Evolutionary conservation across 1,140 invertebrate genomes (phyloP), one percentile per base, ranked within the genome.

Genomic region (Caenorhabditis tropicalis): DNA sequence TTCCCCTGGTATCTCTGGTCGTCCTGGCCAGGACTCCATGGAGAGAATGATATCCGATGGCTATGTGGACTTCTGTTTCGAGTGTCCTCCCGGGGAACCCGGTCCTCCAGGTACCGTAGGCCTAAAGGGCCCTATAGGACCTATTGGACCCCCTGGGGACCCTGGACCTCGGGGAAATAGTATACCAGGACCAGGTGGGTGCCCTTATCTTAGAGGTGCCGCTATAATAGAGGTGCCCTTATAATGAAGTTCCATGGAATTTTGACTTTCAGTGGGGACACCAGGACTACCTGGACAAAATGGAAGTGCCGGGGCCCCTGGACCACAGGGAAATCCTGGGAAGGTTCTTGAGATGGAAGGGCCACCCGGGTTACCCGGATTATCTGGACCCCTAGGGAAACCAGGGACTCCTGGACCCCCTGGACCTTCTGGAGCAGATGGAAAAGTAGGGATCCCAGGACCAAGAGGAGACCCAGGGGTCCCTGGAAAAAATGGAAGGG

Each of bases 401-500:
- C 51, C 86, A 16, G 87, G 87, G 0, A 16, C 31, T 33, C 82
- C 84, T 19, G 87, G 86, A 49, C 58, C 82, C 33, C 82, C 86
- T 36, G 88, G 88, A 9, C 58, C 81, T 21, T 29, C 82, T 27
- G 86, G 87, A 82, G 5, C 21, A 16, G 39, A 53, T 65, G 82
- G 85, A 53, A 31, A 74, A 46, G 24, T 31, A 2, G 58, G 80
- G 31, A 49, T 24, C 6, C 43, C 84, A 36, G 79, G 83, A 33
- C 43, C 51, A 5, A 58, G 82, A 1, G 82, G 82, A 9, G 24
- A 84, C 36, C 80, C 87, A 24, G 85, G 87, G 19, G 19, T 46
- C 19, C 58, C 87, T 36, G 87, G 88, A 1, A 24, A 80, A 15
- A 48, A 83, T 43, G 88, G 88, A 70, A 33, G 48, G 4, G 36